Conservation (phyloP, 2,113 vertebrate species). For the Clarias batrachus region DNA sequence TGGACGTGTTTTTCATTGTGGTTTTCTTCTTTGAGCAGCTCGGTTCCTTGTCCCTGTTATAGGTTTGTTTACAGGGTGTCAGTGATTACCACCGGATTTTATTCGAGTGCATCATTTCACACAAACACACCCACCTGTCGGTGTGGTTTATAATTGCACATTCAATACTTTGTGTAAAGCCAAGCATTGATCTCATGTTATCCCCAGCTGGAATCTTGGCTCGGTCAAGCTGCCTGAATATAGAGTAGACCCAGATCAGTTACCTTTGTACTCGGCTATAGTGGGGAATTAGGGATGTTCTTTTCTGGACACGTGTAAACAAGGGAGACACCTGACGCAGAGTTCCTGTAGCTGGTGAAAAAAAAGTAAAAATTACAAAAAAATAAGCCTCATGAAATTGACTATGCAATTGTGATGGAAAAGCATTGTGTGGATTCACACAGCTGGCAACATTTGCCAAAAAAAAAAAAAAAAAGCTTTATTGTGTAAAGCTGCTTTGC, state of each 20-base stretch:
- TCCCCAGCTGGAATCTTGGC: neutral
- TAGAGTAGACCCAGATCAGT: slow-evolving; percentile 13
- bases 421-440: neutral
- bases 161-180: neutral
- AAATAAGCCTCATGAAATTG: neutral
- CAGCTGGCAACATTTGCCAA: neutral
- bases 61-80: neutral
- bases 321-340: slow-evolving; percentile 1
- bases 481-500: no score
- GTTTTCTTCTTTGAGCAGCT: neutral
- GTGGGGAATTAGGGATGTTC: slow-evolving; percentile 5
- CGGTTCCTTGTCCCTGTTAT: neutral
- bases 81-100: neutral
- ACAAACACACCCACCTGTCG: neutral
- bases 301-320: neutral
- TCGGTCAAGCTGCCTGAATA: neutral
- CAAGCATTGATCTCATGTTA: neutral
- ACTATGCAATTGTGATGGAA: neutral
- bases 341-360: neutral
- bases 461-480: no score
- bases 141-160: neutral
- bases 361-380: neutral
- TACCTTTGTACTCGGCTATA: slow-evolving; percentile 11
- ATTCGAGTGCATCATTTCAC: neutral
- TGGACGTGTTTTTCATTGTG: neutral